A percentile compares a stretch with the other conserved stretches of the same genome.
Evolutionary conservation across 2,888 invertebrate species (phyloP).

Genomic region (Colletes collaris): DNA sequence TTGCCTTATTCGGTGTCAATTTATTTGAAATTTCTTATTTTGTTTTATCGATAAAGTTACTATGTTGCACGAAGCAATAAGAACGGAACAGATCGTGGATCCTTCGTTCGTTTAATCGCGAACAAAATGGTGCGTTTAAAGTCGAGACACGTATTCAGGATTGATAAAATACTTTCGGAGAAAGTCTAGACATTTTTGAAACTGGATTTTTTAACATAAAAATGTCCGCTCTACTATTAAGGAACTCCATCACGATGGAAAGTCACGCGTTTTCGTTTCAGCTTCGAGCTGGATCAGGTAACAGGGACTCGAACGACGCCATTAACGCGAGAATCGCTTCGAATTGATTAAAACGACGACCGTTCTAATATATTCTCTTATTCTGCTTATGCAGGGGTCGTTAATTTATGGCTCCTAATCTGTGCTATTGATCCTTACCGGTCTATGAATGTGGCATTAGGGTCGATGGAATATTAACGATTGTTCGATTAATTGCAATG

Average conservation of each 20-base stretch:
- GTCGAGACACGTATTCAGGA: neutral
- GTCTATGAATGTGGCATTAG: constrained; percentile 25
- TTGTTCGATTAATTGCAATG: neutral
- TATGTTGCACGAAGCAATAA: neutral
- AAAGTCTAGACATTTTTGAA: constrained; percentile 18
- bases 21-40: no score
- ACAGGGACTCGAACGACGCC: constrained; percentile 2
- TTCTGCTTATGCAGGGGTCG: neutral
- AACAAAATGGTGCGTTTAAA: neutral
- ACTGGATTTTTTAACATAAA: constrained; percentile 20
- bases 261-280: neutral
- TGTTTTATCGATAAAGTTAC: no score
- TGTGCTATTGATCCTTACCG: constrained; percentile 75
- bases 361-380: neutral
- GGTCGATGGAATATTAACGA: neutral
- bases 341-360: neutral
- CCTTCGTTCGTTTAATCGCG: neutral
- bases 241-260: constrained; percentile 14
- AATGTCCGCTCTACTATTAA: neutral
- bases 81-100: neutral
- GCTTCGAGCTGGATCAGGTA: constrained; percentile 15
- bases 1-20: no score
- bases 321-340: neutral
- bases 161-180: constrained; percentile 12
- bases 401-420: constrained; percentile 58